Base-by-base conservation (phyloP, 2,797 vertebrate genomes). In the Rhinichthys osculus region DNA sequence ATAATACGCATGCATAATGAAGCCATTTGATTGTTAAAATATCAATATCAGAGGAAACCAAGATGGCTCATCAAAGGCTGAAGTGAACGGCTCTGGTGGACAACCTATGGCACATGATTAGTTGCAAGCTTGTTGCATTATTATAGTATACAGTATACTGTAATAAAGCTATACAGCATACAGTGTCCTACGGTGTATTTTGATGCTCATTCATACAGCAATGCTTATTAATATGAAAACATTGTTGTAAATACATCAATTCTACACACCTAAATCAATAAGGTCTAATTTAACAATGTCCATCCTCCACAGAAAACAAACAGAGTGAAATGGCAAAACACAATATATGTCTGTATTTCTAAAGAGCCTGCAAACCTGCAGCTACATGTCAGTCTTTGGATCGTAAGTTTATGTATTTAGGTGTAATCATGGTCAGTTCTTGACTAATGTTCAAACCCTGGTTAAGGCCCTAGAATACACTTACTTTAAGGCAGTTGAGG, bases 401-500 rank as follows among this genome's bases (percentile, higher is more conserved):
- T 23, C 23, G 57, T 16, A 23, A 38, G 11, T 76, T 1, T 23
- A 23, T 54, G 10, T 7, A 76, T 47, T 14, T 16, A 73, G n/a
- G 7, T 30, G 42, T 17, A 73, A 44, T 27, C 16, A 9, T 47
- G 23, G 42, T 11, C 16, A 11, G 44, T 50, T 66, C 62, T 52
- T 74, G 21, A 76, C 47, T 21, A 2, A 52, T 76, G 33, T 74
- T 50, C 72, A 74, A 16, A 17, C 16, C n/a, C 14, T 30, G 1
- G n/a, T 10, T 30, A 73, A 73, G 73, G 21, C 52, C 35, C 30
- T 64, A 57, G 30, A 42, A 30, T 19, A 11, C 19, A 82, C 92
- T 94, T 95, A 99, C 98, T 98, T 98, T 98, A 92, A 98, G 96
- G 91, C 97, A 97, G 91, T 90, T 96, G 89, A 98, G 87, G 88